Evolutionary conservation across 30 jellyfish, hydroid and myxozoan species (phyloP).

Genomic region (Aurelia coerulea): DNA sequence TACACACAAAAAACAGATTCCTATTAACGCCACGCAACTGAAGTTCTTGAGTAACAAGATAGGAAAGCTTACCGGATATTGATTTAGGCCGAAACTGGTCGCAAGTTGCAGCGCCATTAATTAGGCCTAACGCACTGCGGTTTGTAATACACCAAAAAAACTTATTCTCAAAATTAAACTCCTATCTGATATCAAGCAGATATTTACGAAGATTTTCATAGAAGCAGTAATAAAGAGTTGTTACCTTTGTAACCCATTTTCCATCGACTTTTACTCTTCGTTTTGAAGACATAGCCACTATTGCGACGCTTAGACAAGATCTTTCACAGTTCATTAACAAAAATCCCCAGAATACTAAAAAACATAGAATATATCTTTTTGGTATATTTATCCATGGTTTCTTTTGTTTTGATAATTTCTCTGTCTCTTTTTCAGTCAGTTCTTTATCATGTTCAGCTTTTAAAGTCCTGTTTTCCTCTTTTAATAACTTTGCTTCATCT

Average conservation of each 20-base stretch:
- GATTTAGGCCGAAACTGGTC: too few species aligned
- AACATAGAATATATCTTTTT: conserved; percentile 82
- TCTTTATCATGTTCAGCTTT: background rate
- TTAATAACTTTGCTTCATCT: background rate
- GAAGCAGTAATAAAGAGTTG: too few species aligned
- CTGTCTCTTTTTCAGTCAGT: background rate
- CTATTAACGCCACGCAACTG: too few species aligned
- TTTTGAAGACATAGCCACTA: conserved; percentile 95
- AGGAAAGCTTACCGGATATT: too few species aligned
- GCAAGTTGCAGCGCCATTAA: too few species aligned
- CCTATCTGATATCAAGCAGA: too few species aligned
- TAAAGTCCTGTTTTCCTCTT: background rate
- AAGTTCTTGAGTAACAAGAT: too few species aligned
- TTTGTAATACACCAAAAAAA: too few species aligned
- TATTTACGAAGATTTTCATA: too few species aligned
- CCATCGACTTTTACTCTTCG: conserved; percentile 78
- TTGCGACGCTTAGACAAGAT: conserved; percentile 97
- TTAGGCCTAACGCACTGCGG: too few species aligned
- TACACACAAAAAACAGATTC: too few species aligned
- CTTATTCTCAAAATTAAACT: too few species aligned
- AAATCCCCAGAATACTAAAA: conserved; percentile 80
- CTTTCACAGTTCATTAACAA: conserved; percentile 96
- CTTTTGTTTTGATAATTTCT: background rate
- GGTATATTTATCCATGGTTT: conserved; percentile 60
- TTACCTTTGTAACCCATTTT: conserved; percentile 88